Evolutionary conservation across 2,888 invertebrate species (phyloP), one percentile per base, ranked within the genome.

Genomic region (Epinotia bilunana): DNA sequence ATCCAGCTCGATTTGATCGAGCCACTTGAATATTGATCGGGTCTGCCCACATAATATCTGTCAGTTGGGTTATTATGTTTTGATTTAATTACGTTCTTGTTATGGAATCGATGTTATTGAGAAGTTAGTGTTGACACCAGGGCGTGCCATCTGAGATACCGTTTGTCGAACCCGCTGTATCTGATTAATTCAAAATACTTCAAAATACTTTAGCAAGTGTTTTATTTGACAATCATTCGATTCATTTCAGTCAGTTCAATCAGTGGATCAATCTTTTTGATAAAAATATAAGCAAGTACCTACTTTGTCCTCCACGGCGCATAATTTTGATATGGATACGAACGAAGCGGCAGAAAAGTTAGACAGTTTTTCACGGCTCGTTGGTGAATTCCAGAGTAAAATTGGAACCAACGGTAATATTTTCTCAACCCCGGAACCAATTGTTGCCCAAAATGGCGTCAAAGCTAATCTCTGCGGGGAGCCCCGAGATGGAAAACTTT

Each of bases 1-100:
- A 58, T 60, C 63, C 58, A 49, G 55, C 23, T 65, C 11, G 49
- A 70, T 28, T 64, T 71, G 65, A 28, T 67, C 60, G 23, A 28
- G 28, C 28, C 65, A 39, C 67, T 62, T 67, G 61, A 67, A 67
- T 67, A 33, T 12, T 55, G 61, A 18, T 55, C 33, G 16, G 43
- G 55, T 46, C 53, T 71, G 71, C 74, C 71, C 58, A 70, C 70
- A 57, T 62, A 55, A 62, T 68, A 58, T 64, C 60, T 60, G 65
- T 65, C 65, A 53, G 70, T 71, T 71, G 43, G 65, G 46, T 28
- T 61, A 61, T 71, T 65, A 11, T 39, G 39, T 62, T 67, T 67
- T 67, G 71, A 67, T 75, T 72, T 72, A 72, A 67, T 72, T 67
- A 64, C 20, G 28, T 20, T 57, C 72, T 67, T 13, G 60, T 64